phyloP scores from a whole-genome alignment of 2,888 invertebrate genomes.

The Acanthosoma haemorrhoidale region DNA sequence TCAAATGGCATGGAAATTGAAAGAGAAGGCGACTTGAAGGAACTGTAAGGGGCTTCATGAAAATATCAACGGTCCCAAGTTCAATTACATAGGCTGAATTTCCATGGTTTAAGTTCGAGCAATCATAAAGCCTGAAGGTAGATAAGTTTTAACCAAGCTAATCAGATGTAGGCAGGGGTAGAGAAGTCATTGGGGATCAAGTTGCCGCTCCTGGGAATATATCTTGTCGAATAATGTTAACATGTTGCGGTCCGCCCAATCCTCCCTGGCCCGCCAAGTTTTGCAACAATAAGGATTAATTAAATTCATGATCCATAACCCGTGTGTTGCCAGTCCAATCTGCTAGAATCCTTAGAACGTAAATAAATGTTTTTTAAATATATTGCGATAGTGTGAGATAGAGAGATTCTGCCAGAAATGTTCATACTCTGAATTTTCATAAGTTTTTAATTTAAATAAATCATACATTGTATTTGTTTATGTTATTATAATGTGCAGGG shows the following conservation, averaged over 20 bases:
- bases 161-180: not conserved
- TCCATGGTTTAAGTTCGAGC: not conserved
- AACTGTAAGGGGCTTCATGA: not conserved
- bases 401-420: too few species aligned
- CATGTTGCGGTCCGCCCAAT: slow-evolving; percentile 23
- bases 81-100: not conserved
- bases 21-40: too few species aligned
- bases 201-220: slow-evolving; percentile 2
- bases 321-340: too few species aligned
- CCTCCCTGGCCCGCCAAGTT: not conserved
- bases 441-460: too few species aligned
- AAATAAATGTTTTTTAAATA: too few species aligned
- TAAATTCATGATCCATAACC: slow-evolving; percentile 15
- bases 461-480: too few species aligned
- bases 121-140: not conserved
- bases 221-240: slow-evolving; percentile 27
- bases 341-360: too few species aligned
- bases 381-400: too few species aligned
- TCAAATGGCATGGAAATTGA: too few species aligned
- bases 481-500: too few species aligned
- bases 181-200: slow-evolving; percentile 24
- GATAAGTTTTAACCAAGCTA: not conserved
- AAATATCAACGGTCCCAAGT: not conserved
- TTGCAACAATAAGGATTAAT: slow-evolving; percentile 20
- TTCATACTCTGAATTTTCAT: too few species aligned